phyloP scores from a whole-genome alignment of 1,140 invertebrate genomes.

The Babylonia areolata region DNA sequence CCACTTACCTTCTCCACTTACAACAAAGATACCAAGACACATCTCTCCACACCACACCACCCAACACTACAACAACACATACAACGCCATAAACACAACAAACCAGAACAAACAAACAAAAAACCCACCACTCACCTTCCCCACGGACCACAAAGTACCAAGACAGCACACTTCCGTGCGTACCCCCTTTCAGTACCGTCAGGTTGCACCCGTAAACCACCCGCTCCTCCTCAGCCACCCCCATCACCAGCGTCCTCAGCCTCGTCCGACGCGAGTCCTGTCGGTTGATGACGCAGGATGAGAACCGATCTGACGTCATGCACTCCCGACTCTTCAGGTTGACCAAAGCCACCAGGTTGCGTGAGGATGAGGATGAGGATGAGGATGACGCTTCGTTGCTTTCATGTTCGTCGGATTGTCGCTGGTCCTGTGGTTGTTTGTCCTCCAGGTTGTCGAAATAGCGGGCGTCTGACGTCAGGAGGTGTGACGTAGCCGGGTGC shows the following conservation, averaged over 20 bases:
- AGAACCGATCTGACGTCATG: neutral
- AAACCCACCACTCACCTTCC: neutral
- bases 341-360: neutral
- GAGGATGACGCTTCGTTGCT: neutral
- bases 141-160: neutral
- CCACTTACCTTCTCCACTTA: too few species aligned
- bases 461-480: too few species aligned
- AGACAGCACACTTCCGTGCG: neutral
- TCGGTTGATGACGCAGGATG: neutral
- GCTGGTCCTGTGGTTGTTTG: neutral
- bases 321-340: neutral
- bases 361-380: neutral
- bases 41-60: too few species aligned
- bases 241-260: neutral
- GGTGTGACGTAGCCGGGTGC: neutral
- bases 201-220: slow-evolving; percentile 3
- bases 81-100: too few species aligned
- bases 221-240: neutral
- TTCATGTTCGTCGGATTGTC: neutral
- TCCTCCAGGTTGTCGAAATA: too few species aligned
- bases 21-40: too few species aligned
- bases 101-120: too few species aligned
- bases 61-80: too few species aligned
- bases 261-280: neutral
- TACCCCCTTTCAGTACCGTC: slow-evolving; percentile 7